Evolutionary conservation across 2,888 invertebrate genomes (phyloP).

Genomic region (Minunthozetes semirufus): DNA sequence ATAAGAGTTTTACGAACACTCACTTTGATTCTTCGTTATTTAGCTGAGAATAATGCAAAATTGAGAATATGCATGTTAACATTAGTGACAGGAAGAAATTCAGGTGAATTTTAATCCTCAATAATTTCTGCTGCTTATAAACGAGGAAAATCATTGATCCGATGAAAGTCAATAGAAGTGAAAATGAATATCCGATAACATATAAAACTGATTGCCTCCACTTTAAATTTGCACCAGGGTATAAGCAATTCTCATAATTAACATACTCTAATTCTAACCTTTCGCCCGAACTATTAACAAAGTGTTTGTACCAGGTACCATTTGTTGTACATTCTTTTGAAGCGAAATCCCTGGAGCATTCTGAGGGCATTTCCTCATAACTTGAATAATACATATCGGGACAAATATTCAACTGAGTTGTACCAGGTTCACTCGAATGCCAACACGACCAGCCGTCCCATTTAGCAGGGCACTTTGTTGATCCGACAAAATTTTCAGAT

Average conservation of each 20-base stretch:
- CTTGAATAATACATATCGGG: constrained; percentile 47
- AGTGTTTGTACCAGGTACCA: constrained; percentile 52
- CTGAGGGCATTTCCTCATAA: constrained; percentile 51
- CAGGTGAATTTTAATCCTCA: constrained; percentile 51
- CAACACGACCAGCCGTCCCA: constrained; percentile 64
- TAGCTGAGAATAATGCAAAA: constrained; percentile 51
- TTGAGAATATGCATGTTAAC: constrained; percentile 57
- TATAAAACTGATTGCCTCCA: constrained; percentile 55
- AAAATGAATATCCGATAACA: constrained; percentile 52
- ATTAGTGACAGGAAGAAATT: constrained; percentile 58
- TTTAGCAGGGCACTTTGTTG: constrained; percentile 57
- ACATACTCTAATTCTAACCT: constrained; percentile 50
- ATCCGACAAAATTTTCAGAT: too few relatives aligned
- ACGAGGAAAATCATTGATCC: constrained; percentile 55
- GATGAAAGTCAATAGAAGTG: constrained; percentile 54
- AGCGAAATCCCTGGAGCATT: constrained; percentile 57
- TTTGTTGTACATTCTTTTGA: constrained; percentile 55
- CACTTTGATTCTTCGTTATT: constrained; percentile 33
- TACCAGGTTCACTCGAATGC: constrained; percentile 50
- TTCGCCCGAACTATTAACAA: constrained; percentile 40
- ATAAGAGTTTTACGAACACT: constrained; percentile 12
- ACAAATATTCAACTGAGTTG: constrained; percentile 53
- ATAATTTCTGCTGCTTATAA: constrained; percentile 51
- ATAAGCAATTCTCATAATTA: constrained; percentile 56
- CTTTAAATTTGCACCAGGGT: constrained; percentile 54